Conservation (phyloP, 2,113 vertebrate genomes). For the Vombatus ursinus region DNA sequence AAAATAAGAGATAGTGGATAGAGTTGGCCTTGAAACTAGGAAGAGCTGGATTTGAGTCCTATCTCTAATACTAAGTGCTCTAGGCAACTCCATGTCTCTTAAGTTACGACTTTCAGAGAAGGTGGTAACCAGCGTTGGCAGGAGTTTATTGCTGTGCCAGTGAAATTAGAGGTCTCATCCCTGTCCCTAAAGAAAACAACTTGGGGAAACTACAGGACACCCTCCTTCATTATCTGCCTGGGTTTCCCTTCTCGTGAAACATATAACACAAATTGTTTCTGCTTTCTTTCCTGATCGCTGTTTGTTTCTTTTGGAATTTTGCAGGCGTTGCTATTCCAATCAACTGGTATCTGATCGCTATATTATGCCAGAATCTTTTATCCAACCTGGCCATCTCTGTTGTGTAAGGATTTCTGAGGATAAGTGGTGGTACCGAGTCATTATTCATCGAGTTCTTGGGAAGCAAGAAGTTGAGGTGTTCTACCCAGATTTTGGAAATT, state of each 20-base stretch:
- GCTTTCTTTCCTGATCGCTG: background rate
- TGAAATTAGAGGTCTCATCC: background rate
- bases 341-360: conserved; percentile 89
- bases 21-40: background rate
- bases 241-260: conserved; percentile 5
- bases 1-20: background rate
- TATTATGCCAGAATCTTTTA: conserved; percentile 84
- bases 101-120: background rate
- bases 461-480: conserved; percentile 90
- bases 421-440: conserved; percentile 93
- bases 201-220: conserved; percentile 17
- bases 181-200: background rate
- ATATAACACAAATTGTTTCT: conserved; percentile 18
- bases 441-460: conserved; percentile 88
- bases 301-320: conserved; percentile 47
- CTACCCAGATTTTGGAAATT: conserved; percentile 91
- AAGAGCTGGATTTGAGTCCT: background rate
- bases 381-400: conserved; percentile 91
- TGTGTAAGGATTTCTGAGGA: conserved; percentile 84
- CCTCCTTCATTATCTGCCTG: conserved; percentile 42
- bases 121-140: background rate
- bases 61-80: background rate
- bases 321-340: conserved; percentile 89
- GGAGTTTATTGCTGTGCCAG: background rate
- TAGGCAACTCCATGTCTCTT: background rate